phyloP scores from a whole-genome alignment of 92 coral and sea anemone genomes.

The Parazoanthus swiftii region DNA sequence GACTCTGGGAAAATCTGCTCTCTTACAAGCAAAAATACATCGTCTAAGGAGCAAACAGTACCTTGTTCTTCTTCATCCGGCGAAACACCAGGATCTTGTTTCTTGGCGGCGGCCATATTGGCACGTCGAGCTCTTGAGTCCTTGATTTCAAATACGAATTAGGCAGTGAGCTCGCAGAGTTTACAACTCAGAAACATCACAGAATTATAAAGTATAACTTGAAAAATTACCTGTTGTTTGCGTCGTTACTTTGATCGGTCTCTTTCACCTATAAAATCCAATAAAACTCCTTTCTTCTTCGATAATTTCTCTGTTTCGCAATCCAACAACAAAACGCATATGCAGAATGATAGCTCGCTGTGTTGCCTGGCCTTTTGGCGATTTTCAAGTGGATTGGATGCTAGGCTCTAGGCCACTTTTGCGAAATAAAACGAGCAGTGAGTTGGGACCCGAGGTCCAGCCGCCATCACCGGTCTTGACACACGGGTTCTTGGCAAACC shows the following conservation, averaged over 20 bases:
- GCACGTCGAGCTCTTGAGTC: not conserved
- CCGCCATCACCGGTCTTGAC: no score
- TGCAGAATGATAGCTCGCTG: not conserved
- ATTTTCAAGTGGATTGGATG: constrained; percentile 14
- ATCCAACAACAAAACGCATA: not conserved
- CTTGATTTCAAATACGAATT: not conserved
- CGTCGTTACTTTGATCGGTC: not conserved
- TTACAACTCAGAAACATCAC: not conserved
- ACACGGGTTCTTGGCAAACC: no score
- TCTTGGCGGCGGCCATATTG: not conserved
- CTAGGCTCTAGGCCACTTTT: constrained; percentile 20
- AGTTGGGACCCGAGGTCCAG: no score
- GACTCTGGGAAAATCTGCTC: not conserved
- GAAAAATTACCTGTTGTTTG: not conserved
- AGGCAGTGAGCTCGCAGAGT: not conserved
- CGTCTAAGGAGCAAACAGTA: not conserved
- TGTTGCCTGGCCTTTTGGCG: not conserved
- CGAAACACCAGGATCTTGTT: not conserved
- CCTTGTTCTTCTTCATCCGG: not conserved
- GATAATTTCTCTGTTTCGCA: not conserved
- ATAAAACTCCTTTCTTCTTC: not conserved
- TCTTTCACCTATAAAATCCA: not conserved
- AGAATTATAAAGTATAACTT: not conserved
- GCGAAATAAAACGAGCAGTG: not conserved
- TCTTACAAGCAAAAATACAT: not conserved